These are phyloP conservation scores for Lutjanus argentimaculatus DNA, from an alignment of 2,797 vertebrate genomes.

Conservation along the genomic window DNA sequence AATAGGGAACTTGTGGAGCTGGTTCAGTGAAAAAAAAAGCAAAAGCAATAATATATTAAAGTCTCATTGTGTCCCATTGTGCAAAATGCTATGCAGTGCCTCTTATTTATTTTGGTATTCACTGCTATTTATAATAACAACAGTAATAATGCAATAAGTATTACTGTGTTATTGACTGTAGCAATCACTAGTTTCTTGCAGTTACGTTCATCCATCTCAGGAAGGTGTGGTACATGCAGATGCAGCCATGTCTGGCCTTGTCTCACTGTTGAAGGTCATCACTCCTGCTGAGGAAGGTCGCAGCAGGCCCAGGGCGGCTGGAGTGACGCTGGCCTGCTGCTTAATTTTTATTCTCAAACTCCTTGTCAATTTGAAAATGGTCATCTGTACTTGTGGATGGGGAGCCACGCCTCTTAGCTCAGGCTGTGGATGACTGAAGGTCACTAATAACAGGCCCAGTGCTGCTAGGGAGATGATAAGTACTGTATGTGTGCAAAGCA, in stretches of 20 bases:
- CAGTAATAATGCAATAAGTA: background rate
- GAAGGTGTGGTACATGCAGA: constrained; percentile 34
- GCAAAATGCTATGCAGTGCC: background rate
- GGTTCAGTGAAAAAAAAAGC: background rate
- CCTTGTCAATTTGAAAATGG: background rate
- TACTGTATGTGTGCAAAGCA: background rate
- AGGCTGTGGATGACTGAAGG: constrained; percentile 6
- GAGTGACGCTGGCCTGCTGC: constrained; percentile 17
- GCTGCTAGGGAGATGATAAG: constrained; percentile 13
- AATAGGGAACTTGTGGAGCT: background rate
- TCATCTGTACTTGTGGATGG: background rate
- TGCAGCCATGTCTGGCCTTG: constrained; percentile 51
- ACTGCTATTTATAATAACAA: background rate
- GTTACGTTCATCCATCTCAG: background rate
- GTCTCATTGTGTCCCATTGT: background rate
- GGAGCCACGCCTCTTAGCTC: too few species aligned
- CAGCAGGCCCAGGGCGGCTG: constrained; percentile 41
- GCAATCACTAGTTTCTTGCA: background rate
- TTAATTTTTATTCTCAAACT: background rate
- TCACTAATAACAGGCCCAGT: constrained; percentile 16
- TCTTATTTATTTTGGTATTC: background rate
- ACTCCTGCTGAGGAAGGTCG: constrained; percentile 69
- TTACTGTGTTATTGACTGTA: background rate
- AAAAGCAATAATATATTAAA: background rate
- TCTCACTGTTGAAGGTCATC: constrained; percentile 73